Evolutionary conservation across 2,113 vertebrate genomes (phyloP).

Genomic region (Ageneiosus marmoratus): DNA sequence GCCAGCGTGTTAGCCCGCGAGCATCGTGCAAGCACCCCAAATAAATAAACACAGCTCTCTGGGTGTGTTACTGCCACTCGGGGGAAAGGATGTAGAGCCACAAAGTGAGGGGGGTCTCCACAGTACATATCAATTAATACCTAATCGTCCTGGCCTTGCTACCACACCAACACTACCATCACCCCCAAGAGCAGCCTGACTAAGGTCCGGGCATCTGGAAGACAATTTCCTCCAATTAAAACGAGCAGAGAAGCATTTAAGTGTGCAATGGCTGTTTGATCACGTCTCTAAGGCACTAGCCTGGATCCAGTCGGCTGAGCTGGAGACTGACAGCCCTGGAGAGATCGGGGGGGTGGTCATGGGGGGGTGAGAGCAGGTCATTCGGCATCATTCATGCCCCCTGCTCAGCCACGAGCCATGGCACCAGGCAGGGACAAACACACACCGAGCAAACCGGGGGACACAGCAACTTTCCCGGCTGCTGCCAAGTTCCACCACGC

Average conservation of each 20-base stretch:
- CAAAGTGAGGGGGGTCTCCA: conserved; percentile 47
- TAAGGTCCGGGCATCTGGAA: conserved; percentile 59
- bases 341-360: conserved; percentile 5
- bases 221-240: conserved; percentile 65
- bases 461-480: conserved; percentile 16
- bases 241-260: conserved; percentile 59
- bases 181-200: conserved; percentile 47
- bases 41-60: conserved; percentile 45
- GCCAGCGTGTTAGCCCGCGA: conserved; percentile 40
- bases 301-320: conserved; percentile 52
- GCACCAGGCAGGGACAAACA: conserved; percentile 24
- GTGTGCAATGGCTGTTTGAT: conserved; percentile 62
- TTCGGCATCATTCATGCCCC: conserved; percentile 13
- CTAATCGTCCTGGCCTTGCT: conserved; percentile 54
- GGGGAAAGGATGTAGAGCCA: conserved; percentile 52
- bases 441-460: conserved; percentile 39
- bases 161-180: conserved; percentile 34
- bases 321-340: conserved; percentile 54
- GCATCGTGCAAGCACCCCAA: conserved; percentile 34
- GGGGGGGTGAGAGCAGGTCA: conserved; percentile 2
- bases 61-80: conserved; percentile 32
- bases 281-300: conserved; percentile 57
- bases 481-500: conserved; percentile 46
- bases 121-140: conserved; percentile 63
- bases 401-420: conserved; percentile 31